Evolutionary conservation across 1,140 invertebrate genomes (phyloP).

Genomic region (Lepidurus apus): DNA sequence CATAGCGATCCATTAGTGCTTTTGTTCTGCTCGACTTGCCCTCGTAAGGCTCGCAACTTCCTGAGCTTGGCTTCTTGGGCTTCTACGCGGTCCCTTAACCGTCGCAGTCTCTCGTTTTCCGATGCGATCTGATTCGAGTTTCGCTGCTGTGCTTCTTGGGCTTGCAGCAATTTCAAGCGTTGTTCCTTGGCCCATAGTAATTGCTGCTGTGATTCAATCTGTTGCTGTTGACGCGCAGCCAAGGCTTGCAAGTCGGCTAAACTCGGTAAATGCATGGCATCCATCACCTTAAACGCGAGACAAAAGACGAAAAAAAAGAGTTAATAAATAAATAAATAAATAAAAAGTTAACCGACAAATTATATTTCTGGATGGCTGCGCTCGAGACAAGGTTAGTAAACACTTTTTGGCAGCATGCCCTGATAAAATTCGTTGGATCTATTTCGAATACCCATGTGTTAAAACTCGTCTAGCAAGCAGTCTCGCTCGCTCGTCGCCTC

Average conservation of each 20-base stretch:
- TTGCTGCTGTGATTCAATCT: constrained; percentile 89
- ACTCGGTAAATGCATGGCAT: constrained; percentile 45
- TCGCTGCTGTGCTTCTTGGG: constrained; percentile 76
- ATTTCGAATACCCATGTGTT: neutral
- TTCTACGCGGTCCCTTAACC: constrained; percentile 83
- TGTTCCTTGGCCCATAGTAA: constrained; percentile 85
- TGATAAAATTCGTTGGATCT: neutral
- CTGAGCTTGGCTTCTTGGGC: constrained; percentile 88
- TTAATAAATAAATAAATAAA: neutral
- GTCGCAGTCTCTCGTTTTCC: constrained; percentile 63
- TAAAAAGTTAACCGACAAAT: too few species aligned
- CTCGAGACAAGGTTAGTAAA: neutral
- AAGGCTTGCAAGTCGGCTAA: constrained; percentile 90
- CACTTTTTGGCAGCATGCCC: neutral
- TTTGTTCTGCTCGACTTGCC: constrained; percentile 86
- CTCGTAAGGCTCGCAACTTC: constrained; percentile 77
- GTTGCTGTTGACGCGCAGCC: constrained; percentile 89
- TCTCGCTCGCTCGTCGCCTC: constrained; percentile 2
- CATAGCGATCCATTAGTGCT: constrained; percentile 84
- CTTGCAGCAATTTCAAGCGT: constrained; percentile 86
- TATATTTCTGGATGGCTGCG: neutral
- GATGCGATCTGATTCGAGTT: constrained; percentile 48
- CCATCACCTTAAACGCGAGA: constrained; percentile 24
- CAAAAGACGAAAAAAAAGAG: neutral
- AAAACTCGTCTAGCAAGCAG: neutral